A percentile compares a stretch with the other conserved stretches of the same genome.
Evolutionary conservation across 2,797 vertebrate species (phyloP).

Genomic region (Mormyrops boulengeri): DNA sequence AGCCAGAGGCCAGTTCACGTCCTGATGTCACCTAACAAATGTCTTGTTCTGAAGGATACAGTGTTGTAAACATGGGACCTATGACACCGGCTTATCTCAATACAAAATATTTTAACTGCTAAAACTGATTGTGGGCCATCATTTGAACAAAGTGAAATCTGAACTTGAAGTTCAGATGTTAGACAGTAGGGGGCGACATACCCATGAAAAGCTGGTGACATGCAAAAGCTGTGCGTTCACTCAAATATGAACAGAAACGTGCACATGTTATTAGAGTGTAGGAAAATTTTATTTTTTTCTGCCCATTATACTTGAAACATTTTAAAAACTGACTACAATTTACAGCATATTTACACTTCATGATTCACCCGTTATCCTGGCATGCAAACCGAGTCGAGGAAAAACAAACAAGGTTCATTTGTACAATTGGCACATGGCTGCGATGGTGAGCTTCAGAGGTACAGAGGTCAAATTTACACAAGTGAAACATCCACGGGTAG

Average conservation of each 20-base stretch:
- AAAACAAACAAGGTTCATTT: slow-evolving; percentile 1
- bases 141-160: neutral
- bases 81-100: neutral
- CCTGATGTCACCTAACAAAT: neutral
- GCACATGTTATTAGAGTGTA: neutral
- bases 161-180: neutral
- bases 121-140: neutral
- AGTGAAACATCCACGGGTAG: neutral
- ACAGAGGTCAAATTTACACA: neutral
- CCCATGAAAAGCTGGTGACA: neutral
- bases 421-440: slow-evolving; percentile 1
- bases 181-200: neutral
- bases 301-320: neutral
- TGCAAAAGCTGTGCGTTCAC: neutral
- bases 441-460: neutral
- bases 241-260: neutral
- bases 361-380: neutral
- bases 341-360: neutral
- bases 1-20: neutral
- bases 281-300: neutral
- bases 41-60: neutral
- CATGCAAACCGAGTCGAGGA: neutral
- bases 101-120: neutral
- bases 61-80: neutral
- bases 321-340: slow-evolving; percentile 17